phyloP scores from a whole-genome alignment of 2,797 vertebrate species.

The Catamblyrhynchus diadema region DNA sequence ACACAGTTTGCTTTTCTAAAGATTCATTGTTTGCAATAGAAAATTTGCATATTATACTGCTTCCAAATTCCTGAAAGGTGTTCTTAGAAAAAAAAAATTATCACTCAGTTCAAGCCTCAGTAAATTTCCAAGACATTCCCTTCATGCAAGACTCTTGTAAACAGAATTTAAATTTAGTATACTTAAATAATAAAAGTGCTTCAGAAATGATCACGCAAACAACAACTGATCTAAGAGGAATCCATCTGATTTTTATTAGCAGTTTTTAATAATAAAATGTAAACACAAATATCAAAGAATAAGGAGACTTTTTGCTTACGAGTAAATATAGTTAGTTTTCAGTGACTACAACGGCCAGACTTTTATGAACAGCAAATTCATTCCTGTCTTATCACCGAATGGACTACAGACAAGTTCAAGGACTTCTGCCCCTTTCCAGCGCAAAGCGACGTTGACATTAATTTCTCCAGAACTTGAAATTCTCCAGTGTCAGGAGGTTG shows the following conservation, averaged over 20 bases:
- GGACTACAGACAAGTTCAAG: background rate
- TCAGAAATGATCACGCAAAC: background rate
- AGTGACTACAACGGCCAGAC: background rate
- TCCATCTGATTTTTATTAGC: background rate
- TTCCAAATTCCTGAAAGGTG: background rate
- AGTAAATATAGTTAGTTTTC: background rate
- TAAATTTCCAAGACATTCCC: background rate
- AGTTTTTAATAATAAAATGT: background rate
- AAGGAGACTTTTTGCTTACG: background rate
- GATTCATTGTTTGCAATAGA: background rate
- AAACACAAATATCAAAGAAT: background rate
- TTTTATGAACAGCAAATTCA: background rate
- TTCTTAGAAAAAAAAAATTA: background rate
- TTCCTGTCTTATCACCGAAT: background rate
- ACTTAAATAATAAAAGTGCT: background rate
- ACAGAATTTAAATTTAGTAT: background rate
- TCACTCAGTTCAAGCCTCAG: background rate
- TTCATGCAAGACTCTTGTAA: background rate
- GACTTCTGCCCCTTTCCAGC: background rate
- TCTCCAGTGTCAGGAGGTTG: background rate
- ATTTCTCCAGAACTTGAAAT: constrained; percentile 1
- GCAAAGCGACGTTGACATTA: background rate
- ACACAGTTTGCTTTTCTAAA: background rate
- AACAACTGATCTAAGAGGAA: background rate
- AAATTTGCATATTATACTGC: background rate